Percentiles rank a stretch among this genome's conserved stretches.
Conservation (phyloP, 2,797 vertebrate species). For the Tadarida brasiliensis region DNA sequence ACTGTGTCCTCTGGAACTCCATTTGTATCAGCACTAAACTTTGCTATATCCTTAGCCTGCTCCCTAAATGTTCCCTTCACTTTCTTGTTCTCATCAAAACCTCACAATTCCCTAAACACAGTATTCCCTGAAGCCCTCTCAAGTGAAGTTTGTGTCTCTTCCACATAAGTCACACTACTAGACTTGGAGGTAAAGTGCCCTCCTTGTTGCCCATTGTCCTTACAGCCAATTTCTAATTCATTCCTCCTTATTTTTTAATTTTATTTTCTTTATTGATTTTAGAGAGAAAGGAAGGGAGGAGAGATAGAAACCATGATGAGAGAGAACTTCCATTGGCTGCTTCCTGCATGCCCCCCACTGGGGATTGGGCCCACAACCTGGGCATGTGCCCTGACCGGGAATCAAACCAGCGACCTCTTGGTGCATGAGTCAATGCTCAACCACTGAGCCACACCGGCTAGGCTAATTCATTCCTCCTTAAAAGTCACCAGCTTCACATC, state of each 20-base stretch:
- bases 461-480: not conserved
- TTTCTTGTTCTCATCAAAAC: slow-evolving; percentile 7
- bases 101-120: not conserved
- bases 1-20: slow-evolving; percentile 18
- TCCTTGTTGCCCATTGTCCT: not conserved
- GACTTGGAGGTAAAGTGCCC: not conserved
- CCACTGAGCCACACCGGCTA: no score
- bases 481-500: not conserved
- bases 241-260: not conserved
- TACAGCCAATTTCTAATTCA: not conserved
- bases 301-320: no score
- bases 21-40: not conserved
- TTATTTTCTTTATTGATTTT: no score
- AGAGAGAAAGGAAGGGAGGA: no score
- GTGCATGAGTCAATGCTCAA: no score
- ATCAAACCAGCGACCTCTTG: no score
- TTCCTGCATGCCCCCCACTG: no score
- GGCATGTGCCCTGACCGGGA: no score
- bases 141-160: not conserved
- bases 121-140: not conserved
- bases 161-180: not conserved
- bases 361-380: no score
- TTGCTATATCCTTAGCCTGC: not conserved
- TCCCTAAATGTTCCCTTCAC: slow-evolving; percentile 6
- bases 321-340: no score